Evolutionary conservation across 2,888 invertebrate genomes (phyloP).

Genomic region (Eupithecia exiguata): DNA sequence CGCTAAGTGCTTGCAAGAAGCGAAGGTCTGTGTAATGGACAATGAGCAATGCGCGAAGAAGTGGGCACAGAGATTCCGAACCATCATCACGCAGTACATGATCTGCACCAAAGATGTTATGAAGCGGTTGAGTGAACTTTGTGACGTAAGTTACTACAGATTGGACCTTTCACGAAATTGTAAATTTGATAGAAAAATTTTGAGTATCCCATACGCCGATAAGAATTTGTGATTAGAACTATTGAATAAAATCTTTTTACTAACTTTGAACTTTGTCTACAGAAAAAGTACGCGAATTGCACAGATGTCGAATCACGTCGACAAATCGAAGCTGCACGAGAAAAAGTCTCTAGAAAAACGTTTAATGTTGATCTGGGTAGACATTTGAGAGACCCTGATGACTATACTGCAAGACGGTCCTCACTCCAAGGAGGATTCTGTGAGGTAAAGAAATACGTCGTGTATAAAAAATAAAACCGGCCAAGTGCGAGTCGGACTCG

Average conservation of each 20-base stretch:
- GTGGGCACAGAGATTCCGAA: conserved; percentile 73
- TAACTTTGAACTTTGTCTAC: conserved; percentile 9
- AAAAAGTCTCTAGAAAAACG: conserved; percentile 44
- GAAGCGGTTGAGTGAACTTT: conserved; percentile 73
- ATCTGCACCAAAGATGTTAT: conserved; percentile 78
- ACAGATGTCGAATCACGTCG: conserved; percentile 69
- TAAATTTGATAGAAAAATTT: not conserved
- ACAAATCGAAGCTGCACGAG: conserved; percentile 38
- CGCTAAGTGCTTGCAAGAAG: conserved; percentile 73
- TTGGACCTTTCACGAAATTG: not conserved
- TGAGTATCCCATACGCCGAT: not conserved
- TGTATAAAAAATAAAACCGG: too few species aligned
- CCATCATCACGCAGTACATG: conserved; percentile 76
- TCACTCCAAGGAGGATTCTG: conserved; percentile 73
- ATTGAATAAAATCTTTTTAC: not conserved
- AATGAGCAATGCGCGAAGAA: conserved; percentile 77
- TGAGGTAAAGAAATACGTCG: conserved; percentile 57
- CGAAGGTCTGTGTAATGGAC: conserved; percentile 78
- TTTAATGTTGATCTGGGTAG: conserved; percentile 68
- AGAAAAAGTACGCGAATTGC: conserved; percentile 79
- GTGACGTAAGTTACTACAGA: conserved; percentile 62
- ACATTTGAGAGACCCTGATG: conserved; percentile 70
- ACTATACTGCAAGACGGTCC: conserved; percentile 70
- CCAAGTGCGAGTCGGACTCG: too few species aligned
- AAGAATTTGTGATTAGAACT: not conserved